A percentile compares a stretch with the other conserved stretches of the same genome.
Conservation (phyloP, 2,888 invertebrate genomes). For the Xestia sexstrigata region DNA sequence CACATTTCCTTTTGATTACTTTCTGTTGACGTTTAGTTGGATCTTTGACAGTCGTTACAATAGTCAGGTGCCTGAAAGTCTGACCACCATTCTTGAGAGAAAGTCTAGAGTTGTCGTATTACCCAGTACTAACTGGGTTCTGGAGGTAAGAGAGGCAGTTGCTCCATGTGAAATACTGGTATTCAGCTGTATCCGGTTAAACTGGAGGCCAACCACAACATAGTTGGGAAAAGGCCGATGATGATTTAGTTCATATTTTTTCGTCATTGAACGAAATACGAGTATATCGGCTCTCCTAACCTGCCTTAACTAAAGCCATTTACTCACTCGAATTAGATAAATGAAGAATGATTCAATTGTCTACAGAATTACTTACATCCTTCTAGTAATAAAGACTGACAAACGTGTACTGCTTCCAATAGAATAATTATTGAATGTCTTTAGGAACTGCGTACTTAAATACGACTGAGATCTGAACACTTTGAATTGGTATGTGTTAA, state of each 20-base stretch:
- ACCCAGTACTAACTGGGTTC: no score
- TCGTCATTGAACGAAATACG: neutral
- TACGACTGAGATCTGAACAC: slow-evolving; percentile 3
- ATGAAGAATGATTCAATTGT: slow-evolving; percentile 79
- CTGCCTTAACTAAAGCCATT: slow-evolving; percentile 63
- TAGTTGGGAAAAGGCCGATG: no score
- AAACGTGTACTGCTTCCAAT: slow-evolving; percentile 68
- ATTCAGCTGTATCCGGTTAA: no score
- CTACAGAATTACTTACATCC: slow-evolving; percentile 80
- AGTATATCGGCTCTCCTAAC: slow-evolving; percentile 29
- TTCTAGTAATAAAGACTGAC: slow-evolving; percentile 80
- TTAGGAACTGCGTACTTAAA: slow-evolving; percentile 16
- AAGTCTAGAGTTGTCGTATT: no score
- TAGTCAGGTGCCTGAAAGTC: no score
- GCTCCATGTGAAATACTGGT: no score
- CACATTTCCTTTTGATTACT: neutral
- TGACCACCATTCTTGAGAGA: no score
- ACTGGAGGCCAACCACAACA: no score
- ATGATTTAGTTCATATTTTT: neutral
- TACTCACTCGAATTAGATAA: slow-evolving; percentile 68
- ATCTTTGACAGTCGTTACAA: no score
- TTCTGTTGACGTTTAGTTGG: no score
- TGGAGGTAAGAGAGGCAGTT: no score
- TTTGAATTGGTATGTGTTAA: slow-evolving; percentile 19
- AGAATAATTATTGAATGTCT: slow-evolving; percentile 68